Conservation (phyloP, 2,888 invertebrate genomes). For the Aleiodes alternator region DNA sequence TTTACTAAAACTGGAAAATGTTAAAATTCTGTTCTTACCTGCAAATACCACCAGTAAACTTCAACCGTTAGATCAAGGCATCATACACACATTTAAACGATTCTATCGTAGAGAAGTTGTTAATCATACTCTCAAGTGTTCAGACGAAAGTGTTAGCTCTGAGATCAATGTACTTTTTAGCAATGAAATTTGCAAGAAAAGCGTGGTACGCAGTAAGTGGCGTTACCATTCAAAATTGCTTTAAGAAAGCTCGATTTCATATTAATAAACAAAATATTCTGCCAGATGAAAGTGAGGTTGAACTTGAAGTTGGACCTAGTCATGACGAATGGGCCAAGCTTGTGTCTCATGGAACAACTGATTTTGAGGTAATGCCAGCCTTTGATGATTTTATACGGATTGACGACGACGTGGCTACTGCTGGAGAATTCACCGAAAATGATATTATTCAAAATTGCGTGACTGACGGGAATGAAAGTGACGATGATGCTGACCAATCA, state of each 20-base stretch:
- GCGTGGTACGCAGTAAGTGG: slow-evolving; percentile 54
- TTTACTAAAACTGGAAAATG: too few relatives aligned
- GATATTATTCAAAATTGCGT: slow-evolving; percentile 51
- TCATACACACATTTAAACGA: slow-evolving; percentile 29
- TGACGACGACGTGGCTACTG: slow-evolving; percentile 52
- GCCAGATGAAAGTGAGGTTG: slow-evolving; percentile 46
- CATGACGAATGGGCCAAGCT: slow-evolving; percentile 51
- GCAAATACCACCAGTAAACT: slow-evolving; percentile 23
- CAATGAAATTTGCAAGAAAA: slow-evolving; percentile 53
- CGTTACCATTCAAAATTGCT: slow-evolving; percentile 56
- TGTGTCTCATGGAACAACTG: slow-evolving; percentile 46
- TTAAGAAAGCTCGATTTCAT: slow-evolving; percentile 55
- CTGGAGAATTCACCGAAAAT: slow-evolving; percentile 48
- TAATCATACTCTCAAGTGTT: slow-evolving; percentile 47
- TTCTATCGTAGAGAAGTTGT: slow-evolving; percentile 49
- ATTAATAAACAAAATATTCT: slow-evolving; percentile 37
- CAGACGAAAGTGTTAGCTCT: slow-evolving; percentile 47
- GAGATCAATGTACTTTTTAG: slow-evolving; percentile 52
- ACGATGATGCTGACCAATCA: neutral
- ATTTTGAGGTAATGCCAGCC: slow-evolving; percentile 40
- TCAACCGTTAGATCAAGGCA: slow-evolving; percentile 29
- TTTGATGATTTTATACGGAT: slow-evolving; percentile 42
- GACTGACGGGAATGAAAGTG: slow-evolving; percentile 44
- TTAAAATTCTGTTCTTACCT: neutral
- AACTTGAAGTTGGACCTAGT: slow-evolving; percentile 37